A percentile compares a stretch with the other conserved stretches of the same genome.
Conservation (phyloP, 2,113 vertebrate species). For the Phrynosoma platyrhinos region DNA sequence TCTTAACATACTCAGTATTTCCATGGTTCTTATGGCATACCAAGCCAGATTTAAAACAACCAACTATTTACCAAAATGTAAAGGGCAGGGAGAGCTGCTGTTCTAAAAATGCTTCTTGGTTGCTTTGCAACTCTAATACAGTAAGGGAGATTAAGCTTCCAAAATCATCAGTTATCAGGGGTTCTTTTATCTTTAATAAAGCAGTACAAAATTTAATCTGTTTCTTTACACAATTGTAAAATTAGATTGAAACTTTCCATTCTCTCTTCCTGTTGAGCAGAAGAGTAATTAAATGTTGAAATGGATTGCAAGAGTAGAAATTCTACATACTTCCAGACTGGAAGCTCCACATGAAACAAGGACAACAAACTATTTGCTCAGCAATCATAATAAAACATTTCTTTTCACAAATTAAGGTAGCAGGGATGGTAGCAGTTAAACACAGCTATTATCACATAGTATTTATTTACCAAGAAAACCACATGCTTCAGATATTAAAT, state of each 20-base stretch:
- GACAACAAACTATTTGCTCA: slow-evolving; percentile 34
- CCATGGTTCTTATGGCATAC: not conserved
- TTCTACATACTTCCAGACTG: not conserved
- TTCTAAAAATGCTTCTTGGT: slow-evolving; percentile 51
- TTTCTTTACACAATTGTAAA: slow-evolving; percentile 66
- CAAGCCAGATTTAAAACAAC: slow-evolving; percentile 29
- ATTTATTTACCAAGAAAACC: slow-evolving; percentile 45
- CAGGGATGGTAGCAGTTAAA: slow-evolving; percentile 53
- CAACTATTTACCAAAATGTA: slow-evolving; percentile 11
- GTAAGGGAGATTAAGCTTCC: slow-evolving; percentile 62
- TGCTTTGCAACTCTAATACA: not conserved
- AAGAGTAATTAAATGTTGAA: slow-evolving; percentile 55
- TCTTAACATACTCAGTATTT: not conserved
- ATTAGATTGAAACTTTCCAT: slow-evolving; percentile 55
- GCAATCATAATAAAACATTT: slow-evolving; percentile 39
- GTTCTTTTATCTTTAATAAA: slow-evolving; percentile 68
- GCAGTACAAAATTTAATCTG: slow-evolving; percentile 8
- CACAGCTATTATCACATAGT: slow-evolving; percentile 69
- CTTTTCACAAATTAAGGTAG: not conserved
- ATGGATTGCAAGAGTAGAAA: slow-evolving; percentile 46
- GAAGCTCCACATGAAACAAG: slow-evolving; percentile 32
- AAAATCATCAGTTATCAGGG: slow-evolving; percentile 67
- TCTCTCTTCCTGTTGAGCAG: slow-evolving; percentile 43
- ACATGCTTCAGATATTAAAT: slow-evolving; percentile 72
- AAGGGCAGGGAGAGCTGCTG: slow-evolving; percentile 39